Evolutionary conservation across 2,888 invertebrate species (phyloP).

Genomic region (Chrysotoxum bicinctum): DNA sequence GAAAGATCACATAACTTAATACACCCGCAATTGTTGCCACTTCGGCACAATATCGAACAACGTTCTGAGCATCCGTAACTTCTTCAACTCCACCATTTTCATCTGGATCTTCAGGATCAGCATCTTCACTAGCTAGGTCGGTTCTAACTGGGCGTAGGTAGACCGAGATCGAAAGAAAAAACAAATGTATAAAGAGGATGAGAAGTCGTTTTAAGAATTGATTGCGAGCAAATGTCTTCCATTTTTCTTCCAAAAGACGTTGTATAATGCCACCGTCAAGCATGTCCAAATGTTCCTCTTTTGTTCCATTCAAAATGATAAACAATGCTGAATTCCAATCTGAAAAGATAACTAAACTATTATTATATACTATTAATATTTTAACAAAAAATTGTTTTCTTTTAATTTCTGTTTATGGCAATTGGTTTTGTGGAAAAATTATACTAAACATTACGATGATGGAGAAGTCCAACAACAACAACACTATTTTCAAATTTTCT

Average conservation of each 20-base stretch:
- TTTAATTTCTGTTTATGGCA: too few species aligned
- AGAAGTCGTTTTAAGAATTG: conserved; percentile 96
- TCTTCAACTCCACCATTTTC: conserved; percentile 81
- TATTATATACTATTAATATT: too few species aligned
- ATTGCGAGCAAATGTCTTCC: conserved; percentile 98
- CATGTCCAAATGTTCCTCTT: conserved; percentile 99
- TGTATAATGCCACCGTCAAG: conserved; percentile 99
- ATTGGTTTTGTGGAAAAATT: too few species aligned
- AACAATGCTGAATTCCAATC: conserved; percentile 99
- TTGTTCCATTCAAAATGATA: conserved; percentile 98
- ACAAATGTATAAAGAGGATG: conserved; percentile 92
- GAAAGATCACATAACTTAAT: conserved; percentile 92
- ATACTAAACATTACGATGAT: too few species aligned
- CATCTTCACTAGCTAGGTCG: conserved; percentile 75
- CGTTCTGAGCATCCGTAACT: conserved; percentile 79
- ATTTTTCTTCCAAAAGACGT: conserved; percentile 97
- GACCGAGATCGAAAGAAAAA: conserved; percentile 93
- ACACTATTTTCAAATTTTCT: too few species aligned
- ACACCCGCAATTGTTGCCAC: conserved; percentile 93
- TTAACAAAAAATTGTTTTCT: too few species aligned
- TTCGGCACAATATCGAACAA: conserved; percentile 88
- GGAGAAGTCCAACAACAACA: too few species aligned
- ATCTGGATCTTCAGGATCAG: conserved; percentile 81
- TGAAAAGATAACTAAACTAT: conserved; percentile 78
- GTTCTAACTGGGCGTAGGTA: conserved; percentile 90